phyloP scores from a whole-genome alignment of 1,140 invertebrate species.

The Platorchestia sp. region DNA sequence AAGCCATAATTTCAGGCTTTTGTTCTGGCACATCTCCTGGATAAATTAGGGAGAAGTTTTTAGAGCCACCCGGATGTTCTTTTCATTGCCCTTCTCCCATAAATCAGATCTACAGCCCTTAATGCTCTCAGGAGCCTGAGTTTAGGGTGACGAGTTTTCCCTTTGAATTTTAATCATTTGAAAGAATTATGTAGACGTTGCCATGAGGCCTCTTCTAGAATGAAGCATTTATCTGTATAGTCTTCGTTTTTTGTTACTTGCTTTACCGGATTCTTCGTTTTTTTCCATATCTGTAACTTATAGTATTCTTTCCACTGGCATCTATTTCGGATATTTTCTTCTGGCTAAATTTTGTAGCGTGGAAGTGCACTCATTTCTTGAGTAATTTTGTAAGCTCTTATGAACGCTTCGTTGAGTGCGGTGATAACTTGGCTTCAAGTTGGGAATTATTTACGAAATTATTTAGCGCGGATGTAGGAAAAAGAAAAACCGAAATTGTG shows the following conservation, averaged over 20 bases:
- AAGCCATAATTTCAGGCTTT: neutral
- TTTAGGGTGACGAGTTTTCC: neutral
- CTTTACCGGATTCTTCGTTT: neutral
- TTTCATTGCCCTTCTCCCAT: neutral
- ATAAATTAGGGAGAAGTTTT: constrained; percentile 11
- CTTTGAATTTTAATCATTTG: neutral
- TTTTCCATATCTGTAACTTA: neutral
- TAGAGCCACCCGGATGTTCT: neutral
- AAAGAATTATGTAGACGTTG: neutral
- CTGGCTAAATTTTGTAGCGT: no score
- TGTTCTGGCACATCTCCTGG: neutral
- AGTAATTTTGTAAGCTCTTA: no score
- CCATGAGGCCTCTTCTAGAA: neutral
- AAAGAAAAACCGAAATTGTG: no score
- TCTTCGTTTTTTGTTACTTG: neutral
- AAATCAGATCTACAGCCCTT: constrained; percentile 11
- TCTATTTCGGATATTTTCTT: no score
- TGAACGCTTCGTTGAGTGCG: no score
- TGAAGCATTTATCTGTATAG: neutral
- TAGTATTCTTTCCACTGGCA: no score
- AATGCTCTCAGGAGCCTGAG: neutral
- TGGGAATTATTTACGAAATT: no score
- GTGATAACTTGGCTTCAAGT: no score
- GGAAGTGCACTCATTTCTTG: no score
- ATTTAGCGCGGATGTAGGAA: no score